These are phyloP conservation scores for Schrankia costaestrigalis DNA, from an alignment of 2,888 invertebrate species.

Conservation along the genomic window DNA sequence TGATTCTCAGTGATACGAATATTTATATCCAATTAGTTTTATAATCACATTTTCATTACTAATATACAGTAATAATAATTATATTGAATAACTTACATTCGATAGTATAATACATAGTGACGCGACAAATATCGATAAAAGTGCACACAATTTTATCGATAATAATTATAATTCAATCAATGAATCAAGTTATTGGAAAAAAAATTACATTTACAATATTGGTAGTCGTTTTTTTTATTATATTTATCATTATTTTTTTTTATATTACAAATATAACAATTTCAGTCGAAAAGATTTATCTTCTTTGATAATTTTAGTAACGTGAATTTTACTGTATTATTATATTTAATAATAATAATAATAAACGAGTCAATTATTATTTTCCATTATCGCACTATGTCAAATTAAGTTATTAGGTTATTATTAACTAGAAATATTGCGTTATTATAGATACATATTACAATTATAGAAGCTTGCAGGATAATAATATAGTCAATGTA, in stretches of 20 bases:
- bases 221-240: no score
- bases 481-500: no score
- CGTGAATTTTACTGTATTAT: slow-evolving; percentile 10
- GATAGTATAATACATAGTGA: neutral
- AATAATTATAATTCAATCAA: slow-evolving; percentile 16
- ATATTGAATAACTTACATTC: neutral
- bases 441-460: no score
- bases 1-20: no score
- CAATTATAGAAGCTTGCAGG: no score
- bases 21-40: no score
- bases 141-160: slow-evolving; percentile 11
- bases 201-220: neutral
- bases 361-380: no score
- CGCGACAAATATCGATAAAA: slow-evolving; percentile 35
- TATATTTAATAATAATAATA: neutral
- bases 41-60: no score
- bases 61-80: no score
- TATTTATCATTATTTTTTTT: neutral
- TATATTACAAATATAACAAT: slow-evolving; percentile 8
- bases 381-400: no score
- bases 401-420: no score
- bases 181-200: slow-evolving; percentile 12
- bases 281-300: slow-evolving; percentile 13
- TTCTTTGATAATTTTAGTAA: slow-evolving; percentile 9
- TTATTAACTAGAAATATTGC: no score